Evolutionary conservation across 2,113 vertebrate genomes (phyloP), one percentile per base, ranked within the genome.

Genomic region (Tinamus guttatus): DNA sequence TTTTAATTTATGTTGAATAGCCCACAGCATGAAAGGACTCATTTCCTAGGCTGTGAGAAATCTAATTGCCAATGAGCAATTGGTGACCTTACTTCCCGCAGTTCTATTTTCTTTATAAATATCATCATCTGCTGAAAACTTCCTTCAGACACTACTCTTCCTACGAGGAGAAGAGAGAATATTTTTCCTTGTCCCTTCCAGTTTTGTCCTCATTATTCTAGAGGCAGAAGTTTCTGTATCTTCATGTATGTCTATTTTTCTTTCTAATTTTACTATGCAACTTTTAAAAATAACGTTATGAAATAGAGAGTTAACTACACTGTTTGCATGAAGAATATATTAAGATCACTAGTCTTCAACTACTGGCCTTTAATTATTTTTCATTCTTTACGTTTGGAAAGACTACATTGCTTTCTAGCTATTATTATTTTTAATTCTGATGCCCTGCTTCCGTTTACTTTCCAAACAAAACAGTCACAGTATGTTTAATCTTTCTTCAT

Each of bases 361-460:
- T 91, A 24, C 28, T 70, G 12, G 11, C 41, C n/a, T 95, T 93
- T 85, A 92, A 94, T 94, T 95, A 56, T 85, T 95, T 95, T 95
- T 91, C 56, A 85, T 95, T 85, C 87, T 90, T 95, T 54, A 90
- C 20, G 77, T 93, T 95, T 90, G 73, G 60, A 90, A 95, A 40
- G 34, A 83, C 74, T 80, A 41, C 40, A 67, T 68, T 80, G 56
- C 91, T 94, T 85, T 89, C 60, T 93, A 93, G 60, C 13, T 95
- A 71, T 94, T 95, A 81, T 96, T 95, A 93, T 96, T 95, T 93
- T 95, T 93, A 94, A 91, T 97, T 91, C 91, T 83, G 76, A 67
- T 91, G 80, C 49, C 56, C 79, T 89, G 58, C 59, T 95, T 97
- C 76, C 89, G 80, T 96, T 89, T 80, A 71, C 87, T 87, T 93